Conservation (phyloP, 2,888 invertebrate species). For the Perizoma flavofasciatum region DNA sequence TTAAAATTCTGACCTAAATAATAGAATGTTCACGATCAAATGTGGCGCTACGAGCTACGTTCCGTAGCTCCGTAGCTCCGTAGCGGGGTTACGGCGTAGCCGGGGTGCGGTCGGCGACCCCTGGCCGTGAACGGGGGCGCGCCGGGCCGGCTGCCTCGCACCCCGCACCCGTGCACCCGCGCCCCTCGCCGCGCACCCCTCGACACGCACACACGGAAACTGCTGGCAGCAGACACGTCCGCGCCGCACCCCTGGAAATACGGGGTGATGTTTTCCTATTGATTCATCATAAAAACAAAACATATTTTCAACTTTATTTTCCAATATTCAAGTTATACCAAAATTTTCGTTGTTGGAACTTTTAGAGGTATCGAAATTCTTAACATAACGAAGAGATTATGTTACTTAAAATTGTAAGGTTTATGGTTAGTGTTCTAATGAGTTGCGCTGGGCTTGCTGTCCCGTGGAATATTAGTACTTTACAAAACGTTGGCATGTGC, state of each 20-base stretch:
- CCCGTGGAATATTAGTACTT: no score
- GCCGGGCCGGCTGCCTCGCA: constrained; percentile 40
- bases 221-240: constrained; percentile 57
- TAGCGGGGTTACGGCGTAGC: constrained; percentile 78
- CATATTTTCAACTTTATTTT: neutral
- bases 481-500: no score
- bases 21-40: constrained; percentile 49
- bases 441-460: no score
- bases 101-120: constrained; percentile 82
- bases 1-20: constrained; percentile 65
- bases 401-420: no score
- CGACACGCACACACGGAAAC: constrained; percentile 19
- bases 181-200: constrained; percentile 35
- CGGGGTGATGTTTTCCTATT: constrained; percentile 32
- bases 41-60: constrained; percentile 71
- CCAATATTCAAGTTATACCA: neutral
- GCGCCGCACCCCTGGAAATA: constrained; percentile 55
- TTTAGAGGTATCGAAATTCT: no score
- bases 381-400: no score
- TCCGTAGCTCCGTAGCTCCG: constrained; percentile 60
- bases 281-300: neutral
- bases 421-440: no score
- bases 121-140: constrained; percentile 83
- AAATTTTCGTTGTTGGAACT: no score
- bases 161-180: constrained; percentile 26